Base-by-base conservation (phyloP, 2,888 invertebrate species). In the Lobophora halterata region DNA sequence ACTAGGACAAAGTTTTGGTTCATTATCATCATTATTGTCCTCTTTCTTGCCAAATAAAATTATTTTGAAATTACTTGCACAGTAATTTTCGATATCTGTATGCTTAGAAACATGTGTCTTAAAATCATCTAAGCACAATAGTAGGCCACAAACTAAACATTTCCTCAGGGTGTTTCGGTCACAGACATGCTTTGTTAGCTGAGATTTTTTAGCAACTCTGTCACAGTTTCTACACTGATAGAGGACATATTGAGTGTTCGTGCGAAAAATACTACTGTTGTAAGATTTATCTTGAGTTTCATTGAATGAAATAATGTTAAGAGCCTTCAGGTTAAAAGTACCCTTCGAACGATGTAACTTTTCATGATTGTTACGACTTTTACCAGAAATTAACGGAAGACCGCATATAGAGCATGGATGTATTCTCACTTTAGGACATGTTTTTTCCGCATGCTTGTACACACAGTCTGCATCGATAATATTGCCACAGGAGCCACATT, bases 161-260 rank as follows among this genome's bases (percentile, higher is more conserved):
- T 64, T 63, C 44, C 49, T 58, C 33, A 70, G 56, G 29, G 55
- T 44, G 7, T 43, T 47, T 11, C 26, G 23, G 43, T 58, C 52
- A 57, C 82, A 82, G 3, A 13, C 14, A 14, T 43, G 43, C 7
- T 43, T 48, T 18, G 36, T 79, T 78, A 43, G 29, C 25, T 5
- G 35, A 33, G 38, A 55, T 46, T 65, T 70, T 41, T 78, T 70
- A 20, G 77, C 56, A 20, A 71, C 40, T 1, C 55, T 66, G 27
- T 64, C 52, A 42, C 82, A 82, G 31, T 60, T 69, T 60, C 81
- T 71, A 52, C 82, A 82, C 55, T 73, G 67, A 48, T 73, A 75
- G 25, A 82, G 47, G 32, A 71, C 50, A 48, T 69, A 77, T 23
- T 52, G 44, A 36, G 60, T 54, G 23, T 33, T 43, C 7, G 49